A percentile compares a stretch with the other conserved stretches of the same genome.
Conservation (phyloP, 2,113 vertebrate species). For the Coregonus clupeaformis region DNA sequence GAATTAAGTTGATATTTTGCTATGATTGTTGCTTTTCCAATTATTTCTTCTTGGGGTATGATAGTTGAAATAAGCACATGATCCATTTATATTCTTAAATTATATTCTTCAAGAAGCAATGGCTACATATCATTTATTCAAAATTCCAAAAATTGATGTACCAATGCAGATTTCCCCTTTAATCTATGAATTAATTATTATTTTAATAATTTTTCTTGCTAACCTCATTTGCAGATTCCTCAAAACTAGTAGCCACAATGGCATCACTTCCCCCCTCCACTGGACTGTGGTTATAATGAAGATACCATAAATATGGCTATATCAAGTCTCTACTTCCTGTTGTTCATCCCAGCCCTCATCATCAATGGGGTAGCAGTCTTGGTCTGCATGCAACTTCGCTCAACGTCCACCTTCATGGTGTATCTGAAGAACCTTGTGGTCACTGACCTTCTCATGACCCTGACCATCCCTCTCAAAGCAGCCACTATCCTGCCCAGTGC, state of each 20-base stretch:
- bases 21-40: too few species aligned
- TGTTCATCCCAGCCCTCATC: not conserved
- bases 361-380: slow-evolving; percentile 16
- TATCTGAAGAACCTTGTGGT: slow-evolving; percentile 76
- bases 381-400: slow-evolving; percentile 70
- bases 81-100: too few species aligned
- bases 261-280: not conserved
- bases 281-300: not conserved
- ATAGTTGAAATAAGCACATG: too few species aligned
- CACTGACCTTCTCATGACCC: slow-evolving; percentile 74
- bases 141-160: too few species aligned
- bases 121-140: too few species aligned
- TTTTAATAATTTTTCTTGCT: too few species aligned
- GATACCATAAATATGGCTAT: not conserved
- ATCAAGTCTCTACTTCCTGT: not conserved
- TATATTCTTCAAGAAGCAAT: too few species aligned
- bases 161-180: too few species aligned
- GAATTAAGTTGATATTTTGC: too few species aligned
- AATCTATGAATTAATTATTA: too few species aligned
- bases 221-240: not conserved
- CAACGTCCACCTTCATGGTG: slow-evolving; percentile 69
- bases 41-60: too few species aligned
- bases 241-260: not conserved
- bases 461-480: slow-evolving; percentile 75
- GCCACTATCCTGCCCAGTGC: slow-evolving; percentile 61